phyloP scores from a whole-genome alignment of 2,113 vertebrate species.

The Tachuris rubrigastra region DNA sequence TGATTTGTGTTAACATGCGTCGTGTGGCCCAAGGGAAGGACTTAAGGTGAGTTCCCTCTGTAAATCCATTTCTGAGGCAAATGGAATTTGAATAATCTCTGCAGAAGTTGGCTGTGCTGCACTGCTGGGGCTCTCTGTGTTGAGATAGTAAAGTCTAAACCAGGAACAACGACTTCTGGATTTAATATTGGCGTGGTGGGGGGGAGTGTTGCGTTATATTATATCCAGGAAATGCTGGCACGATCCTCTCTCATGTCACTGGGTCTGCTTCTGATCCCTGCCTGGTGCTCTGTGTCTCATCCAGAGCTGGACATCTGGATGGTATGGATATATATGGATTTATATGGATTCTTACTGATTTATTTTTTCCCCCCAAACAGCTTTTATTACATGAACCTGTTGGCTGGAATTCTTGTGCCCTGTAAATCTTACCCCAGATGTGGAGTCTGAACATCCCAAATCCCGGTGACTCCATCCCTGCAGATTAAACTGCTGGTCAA shows the following conservation, averaged over 20 bases:
- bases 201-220: background rate
- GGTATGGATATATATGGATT: background rate
- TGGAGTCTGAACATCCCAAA: too few relatives aligned
- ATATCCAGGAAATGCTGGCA: background rate
- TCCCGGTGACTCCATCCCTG: background rate
- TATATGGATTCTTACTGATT: background rate
- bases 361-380: background rate
- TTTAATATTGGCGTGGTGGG: background rate
- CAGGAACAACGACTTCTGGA: background rate
- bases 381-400: background rate
- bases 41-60: background rate
- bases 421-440: background rate
- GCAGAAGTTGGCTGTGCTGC: background rate
- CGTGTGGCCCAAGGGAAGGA: background rate
- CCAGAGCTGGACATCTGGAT: background rate
- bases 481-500: background rate
- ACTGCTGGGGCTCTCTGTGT: background rate
- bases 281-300: background rate
- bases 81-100: background rate
- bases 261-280: background rate
- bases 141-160: background rate
- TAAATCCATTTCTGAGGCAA: background rate
- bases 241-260: background rate
- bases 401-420: background rate
- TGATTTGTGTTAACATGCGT: accelerated